Percentiles rank a stretch among this genome's conserved stretches.
These are phyloP conservation scores for Orthosia gracilis DNA, from an alignment of 2,888 invertebrate species.

Conservation along the genomic window DNA sequence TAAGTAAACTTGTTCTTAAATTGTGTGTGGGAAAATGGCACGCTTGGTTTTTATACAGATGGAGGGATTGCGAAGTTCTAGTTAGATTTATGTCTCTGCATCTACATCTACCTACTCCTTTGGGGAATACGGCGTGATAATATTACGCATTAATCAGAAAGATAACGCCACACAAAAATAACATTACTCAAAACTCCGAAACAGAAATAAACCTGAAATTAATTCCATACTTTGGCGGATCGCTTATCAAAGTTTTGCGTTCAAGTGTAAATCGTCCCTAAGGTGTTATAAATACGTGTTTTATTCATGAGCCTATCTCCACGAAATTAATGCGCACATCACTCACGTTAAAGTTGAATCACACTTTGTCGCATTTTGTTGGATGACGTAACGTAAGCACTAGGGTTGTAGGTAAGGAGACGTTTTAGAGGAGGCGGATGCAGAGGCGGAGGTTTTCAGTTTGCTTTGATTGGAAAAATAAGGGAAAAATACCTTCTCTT, in stretches of 20 bases:
- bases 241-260: conserved; percentile 56
- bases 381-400: conserved; percentile 37
- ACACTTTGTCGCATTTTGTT: conserved; percentile 60
- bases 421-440: background rate
- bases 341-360: conserved; percentile 67
- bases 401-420: background rate
- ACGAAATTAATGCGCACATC: conserved; percentile 67
- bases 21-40: too few species aligned
- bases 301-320: conserved; percentile 71
- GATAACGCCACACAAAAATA: conserved; percentile 1
- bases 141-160: background rate
- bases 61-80: too few species aligned
- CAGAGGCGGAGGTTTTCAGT: background rate
- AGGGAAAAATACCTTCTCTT: too few species aligned
- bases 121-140: background rate
- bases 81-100: too few species aligned
- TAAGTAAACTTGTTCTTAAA: too few species aligned
- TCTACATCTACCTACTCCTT: too few species aligned
- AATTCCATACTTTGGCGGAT: conserved; percentile 49
- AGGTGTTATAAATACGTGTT: conserved; percentile 68
- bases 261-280: conserved; percentile 57
- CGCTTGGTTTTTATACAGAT: too few species aligned
- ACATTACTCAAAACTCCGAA: conserved; percentile 25
- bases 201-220: conserved; percentile 36
- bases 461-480: too few species aligned